A percentile compares a stretch with the other conserved stretches of the same genome.
Evolutionary conservation across 1,140 invertebrate species (phyloP).

Genomic region (Callitettix versicolor): DNA sequence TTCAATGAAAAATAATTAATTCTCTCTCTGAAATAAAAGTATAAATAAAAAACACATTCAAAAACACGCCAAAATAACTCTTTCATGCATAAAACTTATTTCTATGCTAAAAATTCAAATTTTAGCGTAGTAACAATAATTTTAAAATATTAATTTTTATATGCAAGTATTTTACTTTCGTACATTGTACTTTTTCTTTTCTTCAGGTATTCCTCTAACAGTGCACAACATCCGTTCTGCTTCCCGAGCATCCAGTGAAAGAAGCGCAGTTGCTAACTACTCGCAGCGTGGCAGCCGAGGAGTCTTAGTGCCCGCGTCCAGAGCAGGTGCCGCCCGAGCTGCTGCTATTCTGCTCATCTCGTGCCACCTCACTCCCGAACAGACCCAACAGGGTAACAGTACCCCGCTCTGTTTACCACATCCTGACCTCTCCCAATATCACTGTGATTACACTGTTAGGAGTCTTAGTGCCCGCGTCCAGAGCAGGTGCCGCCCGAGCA

Average conservation of each 20-base stretch:
- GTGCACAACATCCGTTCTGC: slow-evolving; percentile 48
- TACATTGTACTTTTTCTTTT: not conserved
- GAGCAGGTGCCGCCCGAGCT: slow-evolving; percentile 78
- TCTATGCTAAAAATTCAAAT: not conserved
- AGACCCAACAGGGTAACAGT: slow-evolving; percentile 37
- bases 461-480: slow-evolving; percentile 42
- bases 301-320: slow-evolving; percentile 56
- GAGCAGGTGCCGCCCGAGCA: slow-evolving; percentile 78
- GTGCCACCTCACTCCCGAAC: slow-evolving; percentile 53
- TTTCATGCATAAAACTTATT: not conserved
- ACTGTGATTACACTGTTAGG: not conserved
- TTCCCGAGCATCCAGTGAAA: slow-evolving; percentile 48
- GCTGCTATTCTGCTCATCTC: slow-evolving; percentile 85
- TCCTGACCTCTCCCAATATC: not conserved
- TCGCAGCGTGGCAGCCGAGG: slow-evolving; percentile 45
- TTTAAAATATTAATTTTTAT: not conserved
- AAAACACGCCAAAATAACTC: not conserved
- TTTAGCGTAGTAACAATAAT: not conserved
- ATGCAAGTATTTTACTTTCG: not conserved
- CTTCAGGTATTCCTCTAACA: slow-evolving; percentile 47
- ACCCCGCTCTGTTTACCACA: slow-evolving; percentile 23
- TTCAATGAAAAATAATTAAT: too few species aligned
- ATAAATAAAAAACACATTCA: too few species aligned
- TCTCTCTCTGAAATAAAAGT: not conserved
- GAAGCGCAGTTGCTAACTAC: slow-evolving; percentile 28